Evolutionary conservation across 2,113 vertebrate genomes (phyloP).

Genomic region (Amphilophus citrinellus): DNA sequence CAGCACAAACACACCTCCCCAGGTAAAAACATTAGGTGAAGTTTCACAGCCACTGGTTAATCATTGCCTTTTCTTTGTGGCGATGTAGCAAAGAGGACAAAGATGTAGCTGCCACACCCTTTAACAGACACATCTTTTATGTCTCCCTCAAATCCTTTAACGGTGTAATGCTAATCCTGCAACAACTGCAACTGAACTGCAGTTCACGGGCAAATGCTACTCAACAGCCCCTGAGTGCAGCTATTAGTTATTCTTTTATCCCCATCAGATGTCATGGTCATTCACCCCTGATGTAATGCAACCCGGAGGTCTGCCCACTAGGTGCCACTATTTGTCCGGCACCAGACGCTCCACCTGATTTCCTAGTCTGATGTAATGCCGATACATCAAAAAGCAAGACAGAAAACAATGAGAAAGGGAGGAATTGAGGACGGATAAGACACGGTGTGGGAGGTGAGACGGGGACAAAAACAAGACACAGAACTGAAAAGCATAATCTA

Average conservation of each 20-base stretch:
- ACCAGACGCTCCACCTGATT: slow-evolving; percentile 51
- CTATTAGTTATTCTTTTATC: background rate
- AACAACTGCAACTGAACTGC: background rate
- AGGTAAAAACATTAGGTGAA: slow-evolving; percentile 54
- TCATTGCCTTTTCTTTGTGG: slow-evolving; percentile 49
- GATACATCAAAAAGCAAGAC: slow-evolving; percentile 54
- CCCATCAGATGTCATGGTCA: background rate
- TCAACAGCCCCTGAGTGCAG: background rate
- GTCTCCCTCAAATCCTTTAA: background rate
- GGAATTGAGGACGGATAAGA: slow-evolving; percentile 33
- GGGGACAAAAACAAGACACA: slow-evolving; percentile 14
- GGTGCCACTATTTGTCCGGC: slow-evolving; percentile 71
- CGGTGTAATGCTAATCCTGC: background rate
- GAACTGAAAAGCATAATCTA: slow-evolving; percentile 48
- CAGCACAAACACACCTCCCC: background rate
- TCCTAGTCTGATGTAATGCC: slow-evolving; percentile 77
- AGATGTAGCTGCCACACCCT: slow-evolving; percentile 25
- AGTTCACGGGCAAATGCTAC: background rate
- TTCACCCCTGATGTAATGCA: slow-evolving; percentile 28
- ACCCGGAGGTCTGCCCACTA: slow-evolving; percentile 65
- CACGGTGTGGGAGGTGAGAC: slow-evolving; percentile 12
- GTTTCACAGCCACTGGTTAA: slow-evolving; percentile 41
- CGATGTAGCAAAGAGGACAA: slow-evolving; percentile 14
- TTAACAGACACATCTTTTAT: slow-evolving; percentile 2
- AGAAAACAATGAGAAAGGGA: slow-evolving; percentile 39